A percentile compares a stretch with the other conserved stretches of the same genome.
phyloP scores from a whole-genome alignment of 2,888 invertebrate genomes.

The Epistrophe eligans region DNA sequence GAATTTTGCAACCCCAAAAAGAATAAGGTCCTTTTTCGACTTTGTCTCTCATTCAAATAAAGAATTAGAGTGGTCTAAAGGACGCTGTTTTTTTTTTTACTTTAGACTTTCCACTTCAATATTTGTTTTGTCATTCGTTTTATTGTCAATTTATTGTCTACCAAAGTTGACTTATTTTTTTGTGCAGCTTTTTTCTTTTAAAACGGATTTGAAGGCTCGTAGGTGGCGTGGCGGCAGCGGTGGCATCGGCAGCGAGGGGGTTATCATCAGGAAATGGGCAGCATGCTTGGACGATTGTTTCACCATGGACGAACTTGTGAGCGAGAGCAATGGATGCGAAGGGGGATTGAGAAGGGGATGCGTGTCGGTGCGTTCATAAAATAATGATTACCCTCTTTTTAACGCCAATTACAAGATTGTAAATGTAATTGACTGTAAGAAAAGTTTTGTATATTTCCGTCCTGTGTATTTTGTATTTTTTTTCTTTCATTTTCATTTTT shows the following conservation, averaged over 20 bases:
- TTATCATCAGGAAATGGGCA: slow-evolving; percentile 13
- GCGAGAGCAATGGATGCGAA: background rate
- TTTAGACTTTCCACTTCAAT: slow-evolving; percentile 44
- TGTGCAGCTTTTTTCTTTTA: slow-evolving; percentile 17
- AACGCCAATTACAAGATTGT: slow-evolving; percentile 75
- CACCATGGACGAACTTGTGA: slow-evolving; percentile 55
- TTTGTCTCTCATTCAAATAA: slow-evolving; percentile 32
- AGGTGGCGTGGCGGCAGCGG: too few relatives aligned
- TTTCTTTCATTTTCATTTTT: background rate
- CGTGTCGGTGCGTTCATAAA: slow-evolving; percentile 74
- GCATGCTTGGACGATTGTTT: slow-evolving; percentile 50
- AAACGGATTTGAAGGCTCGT: background rate
- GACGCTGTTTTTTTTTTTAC: slow-evolving; percentile 28
- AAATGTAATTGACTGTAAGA: slow-evolving; percentile 74
- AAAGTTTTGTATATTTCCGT: slow-evolving; percentile 56
- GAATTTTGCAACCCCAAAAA: slow-evolving; percentile 52
- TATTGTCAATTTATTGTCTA: slow-evolving; percentile 75
- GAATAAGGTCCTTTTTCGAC: slow-evolving; percentile 31
- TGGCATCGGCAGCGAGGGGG: background rate
- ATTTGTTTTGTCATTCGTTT: slow-evolving; percentile 71
- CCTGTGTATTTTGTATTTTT: slow-evolving; percentile 1
- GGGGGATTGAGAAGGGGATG: slow-evolving; percentile 29
- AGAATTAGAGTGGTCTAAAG: slow-evolving; percentile 71
- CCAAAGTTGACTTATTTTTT: slow-evolving; percentile 59
- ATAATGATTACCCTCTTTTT: slow-evolving; percentile 73